A percentile compares a stretch with the other conserved stretches of the same genome.
phyloP scores from a whole-genome alignment of 2,113 vertebrate genomes.

The Conger conger region DNA sequence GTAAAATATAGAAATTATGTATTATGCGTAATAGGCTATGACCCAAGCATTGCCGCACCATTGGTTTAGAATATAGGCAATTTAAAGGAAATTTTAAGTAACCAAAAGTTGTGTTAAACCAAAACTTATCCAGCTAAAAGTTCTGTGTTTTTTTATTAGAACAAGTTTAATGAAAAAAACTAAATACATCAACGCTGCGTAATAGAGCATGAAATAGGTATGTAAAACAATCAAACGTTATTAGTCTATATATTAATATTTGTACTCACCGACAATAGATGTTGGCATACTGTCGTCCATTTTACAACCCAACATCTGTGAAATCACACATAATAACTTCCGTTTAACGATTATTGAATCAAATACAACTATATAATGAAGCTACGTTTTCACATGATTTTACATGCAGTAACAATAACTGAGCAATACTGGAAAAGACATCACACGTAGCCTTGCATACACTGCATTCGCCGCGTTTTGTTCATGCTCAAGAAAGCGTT shows the following conservation, averaged over 20 bases:
- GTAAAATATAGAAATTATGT: no score
- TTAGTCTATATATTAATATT: neutral
- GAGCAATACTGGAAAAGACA: neutral
- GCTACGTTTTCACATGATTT: neutral
- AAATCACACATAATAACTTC: constrained; percentile 6
- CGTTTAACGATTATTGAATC: neutral
- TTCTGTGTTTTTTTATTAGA: neutral
- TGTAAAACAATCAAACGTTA: neutral
- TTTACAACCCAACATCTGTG: constrained; percentile 20
- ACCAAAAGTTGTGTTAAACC: neutral
- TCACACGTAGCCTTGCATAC: no score
- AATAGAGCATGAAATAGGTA: neutral
- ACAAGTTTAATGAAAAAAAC: neutral
- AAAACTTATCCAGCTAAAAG: neutral
- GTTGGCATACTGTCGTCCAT: constrained; percentile 40
- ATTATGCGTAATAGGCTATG: no score
- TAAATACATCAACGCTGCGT: neutral
- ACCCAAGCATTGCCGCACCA: no score
- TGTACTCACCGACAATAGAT: constrained; percentile 39
- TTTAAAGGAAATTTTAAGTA: no score
- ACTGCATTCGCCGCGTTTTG: no score
- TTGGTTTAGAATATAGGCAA: no score
- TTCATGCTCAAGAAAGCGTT: neutral
- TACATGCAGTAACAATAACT: neutral
- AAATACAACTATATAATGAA: neutral